Percentiles rank a stretch among this genome's conserved stretches.
These are phyloP conservation scores for Drosophila asahinai DNA, from an alignment of 1,140 invertebrate genomes.

Conservation along the genomic window DNA sequence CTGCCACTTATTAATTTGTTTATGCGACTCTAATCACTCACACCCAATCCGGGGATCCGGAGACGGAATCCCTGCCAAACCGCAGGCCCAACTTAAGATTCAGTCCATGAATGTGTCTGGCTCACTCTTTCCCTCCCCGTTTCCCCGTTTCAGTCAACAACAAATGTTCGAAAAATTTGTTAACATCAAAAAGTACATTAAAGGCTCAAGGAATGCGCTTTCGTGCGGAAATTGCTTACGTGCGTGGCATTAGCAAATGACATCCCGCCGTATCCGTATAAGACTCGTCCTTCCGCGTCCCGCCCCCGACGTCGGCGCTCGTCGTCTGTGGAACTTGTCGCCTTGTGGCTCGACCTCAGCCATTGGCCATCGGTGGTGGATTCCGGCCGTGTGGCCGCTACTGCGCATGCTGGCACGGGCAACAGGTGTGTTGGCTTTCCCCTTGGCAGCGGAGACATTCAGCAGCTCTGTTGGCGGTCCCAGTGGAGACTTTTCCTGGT, in stretches of 20 bases:
- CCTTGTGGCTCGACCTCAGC: slow-evolving; percentile 68
- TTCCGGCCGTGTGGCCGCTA: slow-evolving; percentile 10
- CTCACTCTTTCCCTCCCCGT: neutral
- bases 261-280: slow-evolving; percentile 54
- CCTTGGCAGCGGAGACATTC: neutral
- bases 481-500: slow-evolving; percentile 38
- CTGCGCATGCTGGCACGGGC: slow-evolving; percentile 62
- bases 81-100: slow-evolving; percentile 61
- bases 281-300: slow-evolving; percentile 53
- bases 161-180: slow-evolving; percentile 82
- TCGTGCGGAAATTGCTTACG: slow-evolving; percentile 83
- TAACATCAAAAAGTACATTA: slow-evolving; percentile 84
- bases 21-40: slow-evolving; percentile 72
- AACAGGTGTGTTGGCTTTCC: slow-evolving; percentile 69
- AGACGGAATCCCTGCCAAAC: slow-evolving; percentile 12
- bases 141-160: slow-evolving; percentile 57
- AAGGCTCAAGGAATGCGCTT: slow-evolving; percentile 83
- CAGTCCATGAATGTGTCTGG: slow-evolving; percentile 45
- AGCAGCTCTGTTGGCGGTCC: slow-evolving; percentile 19
- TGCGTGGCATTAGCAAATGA: slow-evolving; percentile 81
- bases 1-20: slow-evolving; percentile 71
- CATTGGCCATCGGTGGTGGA: slow-evolving; percentile 71
- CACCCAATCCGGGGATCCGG: slow-evolving; percentile 40
- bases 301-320: slow-evolving; percentile 9
- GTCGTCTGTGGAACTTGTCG: slow-evolving; percentile 70